A percentile compares a stretch with the other conserved stretches of the same genome.
phyloP scores from a whole-genome alignment of 2,888 invertebrate species.

The Drosophila niveifrons region DNA sequence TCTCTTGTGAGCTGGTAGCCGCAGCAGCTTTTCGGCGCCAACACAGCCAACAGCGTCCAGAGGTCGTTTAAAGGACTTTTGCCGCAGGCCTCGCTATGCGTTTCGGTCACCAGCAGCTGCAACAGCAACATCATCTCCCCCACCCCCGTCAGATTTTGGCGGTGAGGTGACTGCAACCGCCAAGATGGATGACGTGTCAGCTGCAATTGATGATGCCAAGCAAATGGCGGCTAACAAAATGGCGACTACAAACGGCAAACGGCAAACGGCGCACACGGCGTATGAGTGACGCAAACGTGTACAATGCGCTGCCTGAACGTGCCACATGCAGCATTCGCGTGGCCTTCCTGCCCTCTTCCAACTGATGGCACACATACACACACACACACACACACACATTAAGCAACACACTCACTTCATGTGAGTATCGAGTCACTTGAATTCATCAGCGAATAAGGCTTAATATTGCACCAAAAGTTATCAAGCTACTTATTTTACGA shows the following conservation, averaged over 20 bases:
- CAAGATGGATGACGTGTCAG: constrained; percentile 83
- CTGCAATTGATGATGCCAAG: constrained; percentile 83
- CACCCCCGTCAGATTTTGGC: constrained; percentile 5
- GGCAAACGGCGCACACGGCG: constrained; percentile 57
- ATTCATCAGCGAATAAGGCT: background rate
- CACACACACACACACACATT: background rate
- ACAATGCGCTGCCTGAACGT: constrained; percentile 53
- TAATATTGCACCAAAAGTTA: too few relatives aligned
- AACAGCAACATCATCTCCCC: constrained; percentile 3
- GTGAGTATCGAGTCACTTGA: background rate
- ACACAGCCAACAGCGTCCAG: constrained; percentile 57
- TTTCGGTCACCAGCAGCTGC: constrained; percentile 47
- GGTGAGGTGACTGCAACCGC: constrained; percentile 30
- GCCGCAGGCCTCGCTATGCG: constrained; percentile 73
- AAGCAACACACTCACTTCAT: background rate
- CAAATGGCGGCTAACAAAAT: constrained; percentile 69
- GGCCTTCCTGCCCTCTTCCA: background rate
- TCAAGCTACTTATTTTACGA: too few relatives aligned
- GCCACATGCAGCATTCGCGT: constrained; percentile 51
- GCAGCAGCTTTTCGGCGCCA: constrained; percentile 77
- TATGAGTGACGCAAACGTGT: constrained; percentile 72
- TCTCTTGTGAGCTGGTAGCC: constrained; percentile 57
- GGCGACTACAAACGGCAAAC: constrained; percentile 53
- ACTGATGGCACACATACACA: background rate
- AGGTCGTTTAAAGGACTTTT: constrained; percentile 83